phyloP scores from a whole-genome alignment of 2,797 vertebrate species.

The Cossypha niveicapilla region DNA sequence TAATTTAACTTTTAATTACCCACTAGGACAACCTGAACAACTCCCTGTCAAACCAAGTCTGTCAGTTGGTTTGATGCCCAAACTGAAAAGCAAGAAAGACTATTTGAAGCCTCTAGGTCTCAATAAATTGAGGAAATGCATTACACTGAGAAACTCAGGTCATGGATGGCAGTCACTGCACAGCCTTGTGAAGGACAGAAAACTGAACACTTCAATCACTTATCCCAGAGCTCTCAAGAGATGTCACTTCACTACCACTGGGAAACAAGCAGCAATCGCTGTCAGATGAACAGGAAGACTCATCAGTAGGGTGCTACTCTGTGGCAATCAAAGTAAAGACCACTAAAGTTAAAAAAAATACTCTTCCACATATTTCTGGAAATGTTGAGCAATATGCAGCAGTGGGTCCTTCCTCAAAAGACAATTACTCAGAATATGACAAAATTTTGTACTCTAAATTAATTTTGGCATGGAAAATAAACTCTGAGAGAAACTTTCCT shows the following conservation, averaged over 20 bases:
- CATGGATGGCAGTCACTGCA: not conserved
- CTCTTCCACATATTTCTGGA: not conserved
- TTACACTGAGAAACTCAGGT: not conserved
- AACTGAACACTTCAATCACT: not conserved
- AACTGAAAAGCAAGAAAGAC: not conserved
- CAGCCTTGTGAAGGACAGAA: not conserved
- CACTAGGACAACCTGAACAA: not conserved
- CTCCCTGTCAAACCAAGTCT: not conserved
- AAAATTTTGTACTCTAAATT: not conserved
- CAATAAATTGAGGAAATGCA: not conserved
- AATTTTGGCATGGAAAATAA: constrained; percentile 25
- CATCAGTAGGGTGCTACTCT: not conserved
- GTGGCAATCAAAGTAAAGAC: not conserved
- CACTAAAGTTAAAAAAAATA: not conserved
- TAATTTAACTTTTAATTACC: not conserved
- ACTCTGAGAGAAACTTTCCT: not conserved
- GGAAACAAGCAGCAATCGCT: not conserved
- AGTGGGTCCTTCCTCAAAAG: not conserved
- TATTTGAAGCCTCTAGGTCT: not conserved
- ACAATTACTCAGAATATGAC: not conserved
- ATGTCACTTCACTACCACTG: not conserved
- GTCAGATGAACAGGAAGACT: not conserved
- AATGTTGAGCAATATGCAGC: not conserved
- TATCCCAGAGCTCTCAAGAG: not conserved
- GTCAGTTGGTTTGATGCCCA: not conserved